These are phyloP conservation scores for Onthophagus taurus DNA, from an alignment of 1,140 invertebrate species.

Conservation along the genomic window DNA sequence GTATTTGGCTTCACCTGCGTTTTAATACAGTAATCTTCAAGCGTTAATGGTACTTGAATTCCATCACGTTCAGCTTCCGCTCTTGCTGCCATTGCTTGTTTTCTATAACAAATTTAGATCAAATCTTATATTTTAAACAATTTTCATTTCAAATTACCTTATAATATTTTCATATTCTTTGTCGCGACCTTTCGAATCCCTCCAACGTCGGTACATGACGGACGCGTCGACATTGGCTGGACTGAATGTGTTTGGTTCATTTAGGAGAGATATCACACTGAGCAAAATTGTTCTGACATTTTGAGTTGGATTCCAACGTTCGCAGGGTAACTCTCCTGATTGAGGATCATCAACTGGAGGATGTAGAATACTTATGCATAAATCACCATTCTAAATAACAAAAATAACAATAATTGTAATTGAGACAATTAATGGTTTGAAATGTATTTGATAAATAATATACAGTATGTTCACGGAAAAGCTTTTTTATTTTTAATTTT, in stretches of 20 bases:
- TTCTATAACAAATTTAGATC: conserved; percentile 63
- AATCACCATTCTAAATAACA: conserved; percentile 86
- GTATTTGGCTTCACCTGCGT: conserved; percentile 72
- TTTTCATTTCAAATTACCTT: conserved; percentile 67
- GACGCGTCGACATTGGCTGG: conserved; percentile 99
- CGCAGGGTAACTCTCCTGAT: conserved; percentile 95
- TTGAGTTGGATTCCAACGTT: conserved; percentile 99
- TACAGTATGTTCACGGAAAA: too few relatives aligned
- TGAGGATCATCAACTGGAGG: conserved; percentile 98
- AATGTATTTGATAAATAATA: too few relatives aligned
- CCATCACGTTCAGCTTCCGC: conserved; percentile 93
- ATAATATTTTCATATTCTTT: conserved; percentile 99
- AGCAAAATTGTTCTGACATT: conserved; percentile 96
- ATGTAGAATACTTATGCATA: conserved; percentile 99
- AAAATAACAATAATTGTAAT: conserved; percentile 3
- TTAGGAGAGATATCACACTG: conserved; percentile 96
- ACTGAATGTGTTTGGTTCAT: conserved; percentile 99
- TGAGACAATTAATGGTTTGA: too few relatives aligned
- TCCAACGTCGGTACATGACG: conserved; percentile 98
- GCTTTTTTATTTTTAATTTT: too few relatives aligned
- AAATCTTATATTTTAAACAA: too few relatives aligned
- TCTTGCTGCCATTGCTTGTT: conserved; percentile 91
- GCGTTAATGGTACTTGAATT: conserved; percentile 90
- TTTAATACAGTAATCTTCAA: conserved; percentile 98
- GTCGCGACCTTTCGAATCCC: conserved; percentile 95